phyloP scores from a whole-genome alignment of 2,113 vertebrate genomes.

The Columbina picui region DNA sequence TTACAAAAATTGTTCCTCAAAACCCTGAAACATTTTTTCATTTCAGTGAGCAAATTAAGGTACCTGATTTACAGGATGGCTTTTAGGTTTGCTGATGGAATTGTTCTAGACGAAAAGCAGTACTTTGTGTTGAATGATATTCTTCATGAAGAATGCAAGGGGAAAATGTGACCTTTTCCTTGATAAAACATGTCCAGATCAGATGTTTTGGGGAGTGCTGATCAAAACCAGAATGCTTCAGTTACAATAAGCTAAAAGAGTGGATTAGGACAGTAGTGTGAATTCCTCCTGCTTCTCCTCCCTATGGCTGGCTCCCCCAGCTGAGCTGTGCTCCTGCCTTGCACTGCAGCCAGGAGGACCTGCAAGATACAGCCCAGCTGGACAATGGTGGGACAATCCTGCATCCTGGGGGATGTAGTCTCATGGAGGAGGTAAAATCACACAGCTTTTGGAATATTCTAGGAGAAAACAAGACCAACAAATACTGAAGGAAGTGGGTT shows the following conservation, averaged over 20 bases:
- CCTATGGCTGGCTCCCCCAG: neutral
- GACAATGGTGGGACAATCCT: neutral
- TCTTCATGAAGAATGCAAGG: neutral
- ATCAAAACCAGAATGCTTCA: neutral
- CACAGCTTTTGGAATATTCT: neutral
- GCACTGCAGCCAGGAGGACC: neutral
- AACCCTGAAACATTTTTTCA: neutral
- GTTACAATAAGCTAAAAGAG: neutral
- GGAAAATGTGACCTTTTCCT: neutral
- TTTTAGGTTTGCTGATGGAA: neutral
- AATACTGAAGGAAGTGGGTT: neutral
- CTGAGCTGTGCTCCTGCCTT: neutral
- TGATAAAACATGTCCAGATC: neutral
- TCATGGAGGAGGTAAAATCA: neutral
- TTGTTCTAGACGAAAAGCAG: neutral
- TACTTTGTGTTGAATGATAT: neutral
- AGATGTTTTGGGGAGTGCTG: neutral
- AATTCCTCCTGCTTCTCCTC: neutral
- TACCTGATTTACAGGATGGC: neutral
- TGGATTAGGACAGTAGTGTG: neutral
- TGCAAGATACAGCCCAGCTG: neutral
- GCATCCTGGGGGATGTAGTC: neutral
- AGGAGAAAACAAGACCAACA: no score
- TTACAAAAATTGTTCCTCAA: neutral
- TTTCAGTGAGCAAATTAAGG: neutral